Conservation (phyloP, 2,797 vertebrate genomes). For the Periparus ater region DNA sequence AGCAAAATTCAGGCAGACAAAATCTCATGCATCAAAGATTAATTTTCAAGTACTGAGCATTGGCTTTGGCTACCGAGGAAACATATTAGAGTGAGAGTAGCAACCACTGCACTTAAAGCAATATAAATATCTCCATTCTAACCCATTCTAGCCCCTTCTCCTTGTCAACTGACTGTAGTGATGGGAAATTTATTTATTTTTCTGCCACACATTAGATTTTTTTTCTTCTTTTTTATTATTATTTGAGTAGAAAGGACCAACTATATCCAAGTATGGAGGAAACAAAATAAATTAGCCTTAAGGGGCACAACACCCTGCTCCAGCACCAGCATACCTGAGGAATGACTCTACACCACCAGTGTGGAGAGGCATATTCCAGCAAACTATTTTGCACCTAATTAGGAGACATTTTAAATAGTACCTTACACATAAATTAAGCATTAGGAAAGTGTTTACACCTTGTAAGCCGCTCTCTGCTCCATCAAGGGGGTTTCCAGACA, state of each 20-base stretch:
- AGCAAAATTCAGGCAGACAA: slow-evolving; percentile 50
- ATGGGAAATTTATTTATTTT: neutral
- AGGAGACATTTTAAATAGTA: neutral
- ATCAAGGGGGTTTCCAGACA: neutral
- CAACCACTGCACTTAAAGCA: neutral
- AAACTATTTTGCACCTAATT: neutral
- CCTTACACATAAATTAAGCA: neutral
- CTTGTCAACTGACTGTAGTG: neutral
- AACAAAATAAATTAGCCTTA: neutral
- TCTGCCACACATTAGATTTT: neutral
- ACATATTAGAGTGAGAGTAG: neutral
- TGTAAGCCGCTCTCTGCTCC: neutral
- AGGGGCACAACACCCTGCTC: neutral
- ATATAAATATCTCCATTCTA: neutral
- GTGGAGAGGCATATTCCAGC: neutral
- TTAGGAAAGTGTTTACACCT: neutral
- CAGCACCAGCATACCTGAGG: neutral
- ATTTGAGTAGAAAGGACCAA: neutral
- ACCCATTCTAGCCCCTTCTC: neutral
- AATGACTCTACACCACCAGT: neutral
- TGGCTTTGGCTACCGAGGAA: slow-evolving; percentile 22
- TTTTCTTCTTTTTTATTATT: neutral
- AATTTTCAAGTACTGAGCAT: slow-evolving; percentile 31
- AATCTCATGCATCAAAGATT: slow-evolving; percentile 54
- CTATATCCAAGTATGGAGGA: neutral